These are phyloP conservation scores for Lycodopsis pacificus DNA, from an alignment of 2,797 vertebrate genomes.

Conservation along the genomic window DNA sequence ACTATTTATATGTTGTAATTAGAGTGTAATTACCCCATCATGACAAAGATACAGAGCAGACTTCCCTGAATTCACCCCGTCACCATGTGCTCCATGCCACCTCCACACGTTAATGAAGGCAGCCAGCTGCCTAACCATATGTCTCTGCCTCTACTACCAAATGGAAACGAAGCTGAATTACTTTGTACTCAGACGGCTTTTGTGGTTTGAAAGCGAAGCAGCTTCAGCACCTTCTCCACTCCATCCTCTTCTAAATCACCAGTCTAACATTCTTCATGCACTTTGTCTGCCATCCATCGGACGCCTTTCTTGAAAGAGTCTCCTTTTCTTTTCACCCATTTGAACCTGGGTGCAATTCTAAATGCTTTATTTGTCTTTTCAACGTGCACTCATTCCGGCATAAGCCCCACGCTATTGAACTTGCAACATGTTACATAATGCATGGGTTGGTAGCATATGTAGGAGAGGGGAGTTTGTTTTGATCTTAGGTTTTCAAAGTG, in stretches of 20 bases:
- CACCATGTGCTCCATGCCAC: slow-evolving; percentile 37
- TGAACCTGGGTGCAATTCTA: not conserved
- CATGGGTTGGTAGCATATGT: slow-evolving; percentile 5
- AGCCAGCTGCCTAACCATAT: slow-evolving; percentile 61
- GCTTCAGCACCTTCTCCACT: slow-evolving; percentile 29
- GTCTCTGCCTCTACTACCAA: slow-evolving; percentile 38
- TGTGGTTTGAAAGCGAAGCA: slow-evolving; percentile 51
- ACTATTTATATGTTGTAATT: slow-evolving; percentile 27
- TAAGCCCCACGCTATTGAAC: not conserved
- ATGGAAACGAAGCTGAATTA: slow-evolving; percentile 42
- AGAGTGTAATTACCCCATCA: slow-evolving; percentile 29
- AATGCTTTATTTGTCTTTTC: slow-evolving; percentile 18
- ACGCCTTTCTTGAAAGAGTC: slow-evolving; percentile 16
- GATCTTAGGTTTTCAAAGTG: slow-evolving; percentile 53
- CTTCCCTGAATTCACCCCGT: slow-evolving; percentile 35
- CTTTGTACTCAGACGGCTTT: slow-evolving; percentile 27
- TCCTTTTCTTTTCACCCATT: not conserved
- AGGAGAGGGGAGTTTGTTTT: slow-evolving; percentile 37
- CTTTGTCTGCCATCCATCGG: slow-evolving; percentile 12
- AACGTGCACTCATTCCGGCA: slow-evolving; percentile 15
- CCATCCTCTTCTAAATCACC: slow-evolving; percentile 29
- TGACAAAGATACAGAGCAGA: slow-evolving; percentile 38
- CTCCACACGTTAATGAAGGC: slow-evolving; percentile 48
- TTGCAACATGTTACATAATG: slow-evolving; percentile 26
- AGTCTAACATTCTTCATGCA: slow-evolving; percentile 37